phyloP scores from a whole-genome alignment of 2,113 vertebrate genomes.

The Pterophyllum scalare region DNA sequence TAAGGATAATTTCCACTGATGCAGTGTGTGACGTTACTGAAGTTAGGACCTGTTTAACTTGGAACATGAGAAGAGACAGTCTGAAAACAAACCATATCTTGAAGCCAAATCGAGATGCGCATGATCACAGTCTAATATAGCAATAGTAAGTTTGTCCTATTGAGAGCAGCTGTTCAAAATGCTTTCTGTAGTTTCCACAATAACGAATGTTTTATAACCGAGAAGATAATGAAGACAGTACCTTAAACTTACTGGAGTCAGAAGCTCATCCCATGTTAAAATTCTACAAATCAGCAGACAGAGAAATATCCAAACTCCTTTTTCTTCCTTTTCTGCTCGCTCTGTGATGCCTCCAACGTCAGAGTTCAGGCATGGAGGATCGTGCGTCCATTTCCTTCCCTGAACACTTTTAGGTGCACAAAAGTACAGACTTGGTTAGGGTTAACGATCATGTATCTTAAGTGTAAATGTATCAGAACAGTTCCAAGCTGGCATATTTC shows the following conservation, averaged over 20 bases:
- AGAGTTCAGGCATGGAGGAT: slow-evolving; percentile 16
- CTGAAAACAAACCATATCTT: neutral
- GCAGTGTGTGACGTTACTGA: neutral
- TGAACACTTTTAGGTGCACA: neutral
- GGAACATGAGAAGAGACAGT: neutral
- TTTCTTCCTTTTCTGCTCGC: neutral
- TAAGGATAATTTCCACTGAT: slow-evolving; percentile 13
- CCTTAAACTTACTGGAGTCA: slow-evolving; percentile 46
- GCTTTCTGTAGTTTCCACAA: neutral
- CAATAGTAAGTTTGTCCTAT: neutral
- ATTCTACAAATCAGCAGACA: slow-evolving; percentile 27
- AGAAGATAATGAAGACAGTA: slow-evolving; percentile 4
- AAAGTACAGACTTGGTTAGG: neutral
- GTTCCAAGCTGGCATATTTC: neutral
- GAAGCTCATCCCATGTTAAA: slow-evolving; percentile 69
- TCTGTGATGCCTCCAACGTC: neutral
- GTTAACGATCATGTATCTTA: neutral
- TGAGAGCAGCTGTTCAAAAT: slow-evolving; percentile 20
- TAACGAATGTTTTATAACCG: neutral
- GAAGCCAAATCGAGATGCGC: neutral
- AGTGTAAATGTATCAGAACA: neutral
- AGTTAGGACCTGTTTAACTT: neutral
- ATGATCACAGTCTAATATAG: neutral
- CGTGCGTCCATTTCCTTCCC: neutral
- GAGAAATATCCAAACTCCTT: neutral